Percentiles rank a stretch among this genome's conserved stretches.
phyloP scores from a whole-genome alignment of 2,888 invertebrate species.

The Agonopterix alstromeriana region DNA sequence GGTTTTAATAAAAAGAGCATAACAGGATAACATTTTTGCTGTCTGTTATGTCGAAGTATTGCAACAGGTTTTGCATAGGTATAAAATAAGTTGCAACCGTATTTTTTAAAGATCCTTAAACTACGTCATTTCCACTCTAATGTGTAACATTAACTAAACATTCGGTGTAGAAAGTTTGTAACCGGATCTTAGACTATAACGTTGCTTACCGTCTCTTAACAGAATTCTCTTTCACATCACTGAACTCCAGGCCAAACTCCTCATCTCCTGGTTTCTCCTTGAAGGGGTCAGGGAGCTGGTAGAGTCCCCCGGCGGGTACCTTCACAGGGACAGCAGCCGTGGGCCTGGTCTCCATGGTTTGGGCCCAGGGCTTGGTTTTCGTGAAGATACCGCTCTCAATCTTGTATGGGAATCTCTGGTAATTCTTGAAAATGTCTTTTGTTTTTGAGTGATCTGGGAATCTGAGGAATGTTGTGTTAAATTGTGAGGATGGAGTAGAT shows the following conservation, averaged over 20 bases:
- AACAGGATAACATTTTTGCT: too few species aligned
- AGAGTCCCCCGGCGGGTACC: conserved; percentile 55
- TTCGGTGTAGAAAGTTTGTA: too few species aligned
- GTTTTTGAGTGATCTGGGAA: too few species aligned
- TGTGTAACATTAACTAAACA: too few species aligned
- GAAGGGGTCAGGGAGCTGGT: conserved; percentile 44
- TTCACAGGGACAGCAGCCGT: conserved; percentile 34
- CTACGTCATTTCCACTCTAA: too few species aligned
- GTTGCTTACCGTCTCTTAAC: conserved; percentile 42
- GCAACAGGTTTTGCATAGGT: too few species aligned
- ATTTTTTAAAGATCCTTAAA: too few species aligned
- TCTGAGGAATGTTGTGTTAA: conserved; percentile 27
- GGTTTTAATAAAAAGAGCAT: too few species aligned
- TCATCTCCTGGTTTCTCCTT: conserved; percentile 41
- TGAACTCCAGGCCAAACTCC: conserved; percentile 33
- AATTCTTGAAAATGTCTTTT: conserved; percentile 23
- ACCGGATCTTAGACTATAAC: too few species aligned
- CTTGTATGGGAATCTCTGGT: conserved; percentile 45
- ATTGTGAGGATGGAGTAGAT: too few species aligned
- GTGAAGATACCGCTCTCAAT: conserved; percentile 35
- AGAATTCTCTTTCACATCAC: conserved; percentile 30
- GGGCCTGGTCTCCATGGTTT: conserved; percentile 5
- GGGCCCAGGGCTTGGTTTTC: conserved; percentile 31
- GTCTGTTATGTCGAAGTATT: too few species aligned
- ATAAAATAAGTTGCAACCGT: too few species aligned